Base-by-base conservation (phyloP, 2,888 invertebrate species). In the Tetheella fluctuosa region DNA sequence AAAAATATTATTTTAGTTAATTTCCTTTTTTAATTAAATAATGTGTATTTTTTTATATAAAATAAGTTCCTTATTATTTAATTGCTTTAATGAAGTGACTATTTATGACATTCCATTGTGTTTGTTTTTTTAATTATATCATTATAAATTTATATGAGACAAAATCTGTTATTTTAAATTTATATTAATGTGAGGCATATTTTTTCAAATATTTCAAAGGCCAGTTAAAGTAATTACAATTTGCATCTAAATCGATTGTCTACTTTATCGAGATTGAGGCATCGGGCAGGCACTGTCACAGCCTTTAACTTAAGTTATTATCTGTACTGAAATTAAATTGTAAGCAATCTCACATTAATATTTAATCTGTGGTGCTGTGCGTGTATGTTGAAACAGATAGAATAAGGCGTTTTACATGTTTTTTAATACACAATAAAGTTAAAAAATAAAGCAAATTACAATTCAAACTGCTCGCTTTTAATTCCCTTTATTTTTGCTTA, bases 301-400 rank as follows among this genome's bases (percentile, higher is more conserved):
- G n/a, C n/a, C n/a, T n/a, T n/a, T n/a, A n/a, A n/a, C n/a, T n/a
- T 30, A 1, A 30, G 7, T 7, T 34, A 7, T 34, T 7, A 30
- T 30, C 8, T 34, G 3, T 13, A 12, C 34, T 34, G 2, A 13
- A 34, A 48, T n/a, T 13, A 48, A 48, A 10, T 48, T 10, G 10
- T 17, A 2, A 4, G 20, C 7, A 48, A 4, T 10, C 7, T 17
- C n/a, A 25, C n/a, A 54, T 20, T 23, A 30, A 7, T 25, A 25
- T 48, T 13, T 4, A 34, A 59, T 52, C 13, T 58, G 54, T 60
- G 67, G 63, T 69, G 65, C 65, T 68, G 59, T 64, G 56, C 53
- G 57, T 57, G n/a, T 54, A 10, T 7, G 42, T 10, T 48, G 20
- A 48, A 48, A 48, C 10, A 34, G 8, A 7, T 42, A 42, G 48